Base-by-base conservation (phyloP, 2,888 invertebrate genomes). In the Steromphala cineraria region DNA sequence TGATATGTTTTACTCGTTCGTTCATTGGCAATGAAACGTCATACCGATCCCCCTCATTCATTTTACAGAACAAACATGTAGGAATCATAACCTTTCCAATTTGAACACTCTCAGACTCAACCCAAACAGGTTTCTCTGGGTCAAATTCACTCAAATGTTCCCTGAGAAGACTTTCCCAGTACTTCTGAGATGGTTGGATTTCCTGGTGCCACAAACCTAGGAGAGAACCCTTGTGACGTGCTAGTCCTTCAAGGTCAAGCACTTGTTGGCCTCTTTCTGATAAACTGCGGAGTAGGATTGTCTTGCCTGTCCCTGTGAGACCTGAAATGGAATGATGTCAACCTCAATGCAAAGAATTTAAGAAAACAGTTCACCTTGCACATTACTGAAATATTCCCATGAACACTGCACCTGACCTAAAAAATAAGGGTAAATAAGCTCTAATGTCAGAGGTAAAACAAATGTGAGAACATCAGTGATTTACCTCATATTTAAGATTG, bases 191-290 rank as follows among this genome's bases (percentile, higher is more conserved):
- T 7, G 88, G 88, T 76, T 89, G 89, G 0, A 80, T 83, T 28
- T 88, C 85, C 10, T 84, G 83, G 56, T 88, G 87, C 84, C 85
- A 87, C 4, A 84, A 83, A 21, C 89, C 89, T 8, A 89, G 82
- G 17, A 89, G 84, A 28, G 89, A 89, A 0, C 89, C 89, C 67
- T 86, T 88, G 80, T 89, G 89, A 67, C 85, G 87, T n/a, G 89
- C 89, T 3, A 88, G 79, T 8, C 76, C 87, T 75, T 89, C 89
- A 13, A 89, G 82, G 78, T 89, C 89, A 24, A 89, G 80, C 2
- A 89, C 83, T 79, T 89, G 89, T 71, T 88, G 85, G 40, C 89
- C 89, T 36, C 78, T 75, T 24, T 82, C 55, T 24, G 75, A 46
- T 36, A 89, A 79, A 4, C 83, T 74, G 15, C 83, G 80, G 4